These are phyloP conservation scores for Holothuria glaberrima DNA, from an alignment of 35 echinoderm and acorn worm genomes.

Conservation along the genomic window DNA sequence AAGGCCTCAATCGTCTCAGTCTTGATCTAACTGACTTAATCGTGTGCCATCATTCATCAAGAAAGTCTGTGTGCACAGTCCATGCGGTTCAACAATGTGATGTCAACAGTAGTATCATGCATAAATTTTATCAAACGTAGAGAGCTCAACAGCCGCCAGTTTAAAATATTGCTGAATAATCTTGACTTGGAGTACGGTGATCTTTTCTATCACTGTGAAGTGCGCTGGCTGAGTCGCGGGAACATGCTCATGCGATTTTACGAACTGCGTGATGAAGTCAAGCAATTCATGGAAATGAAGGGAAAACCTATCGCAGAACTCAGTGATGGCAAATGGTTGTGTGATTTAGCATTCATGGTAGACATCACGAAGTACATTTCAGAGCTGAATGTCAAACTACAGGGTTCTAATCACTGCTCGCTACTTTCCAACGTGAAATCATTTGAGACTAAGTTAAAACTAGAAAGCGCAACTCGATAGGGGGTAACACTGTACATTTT, in stretches of 20 bases:
- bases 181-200: neutral
- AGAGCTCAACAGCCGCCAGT: conserved; percentile 9
- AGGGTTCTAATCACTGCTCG: neutral
- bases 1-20: neutral
- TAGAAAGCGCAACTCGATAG: neutral
- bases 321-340: conserved; percentile 26
- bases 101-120: neutral
- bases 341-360: conserved; percentile 13
- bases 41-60: conserved; percentile 15
- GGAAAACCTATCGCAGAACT: neutral
- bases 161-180: conserved; percentile 7
- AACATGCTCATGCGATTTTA: neutral
- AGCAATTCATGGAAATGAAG: neutral
- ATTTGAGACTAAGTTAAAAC: neutral
- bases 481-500: conserved; percentile 3
- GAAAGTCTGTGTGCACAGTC: conserved; percentile 9
- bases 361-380: neutral
- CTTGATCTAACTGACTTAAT: neutral
- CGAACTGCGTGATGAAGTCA: neutral
- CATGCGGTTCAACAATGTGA: neutral
- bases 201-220: neutral
- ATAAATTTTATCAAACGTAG: conserved; percentile 22
- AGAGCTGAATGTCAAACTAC: conserved; percentile 28
- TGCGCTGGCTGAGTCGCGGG: neutral
- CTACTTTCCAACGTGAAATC: conserved; percentile 1